A percentile compares a stretch with the other conserved stretches of the same genome.
These are phyloP conservation scores for Cottus gobio DNA, from an alignment of 2,113 vertebrate species.

Conservation along the genomic window DNA sequence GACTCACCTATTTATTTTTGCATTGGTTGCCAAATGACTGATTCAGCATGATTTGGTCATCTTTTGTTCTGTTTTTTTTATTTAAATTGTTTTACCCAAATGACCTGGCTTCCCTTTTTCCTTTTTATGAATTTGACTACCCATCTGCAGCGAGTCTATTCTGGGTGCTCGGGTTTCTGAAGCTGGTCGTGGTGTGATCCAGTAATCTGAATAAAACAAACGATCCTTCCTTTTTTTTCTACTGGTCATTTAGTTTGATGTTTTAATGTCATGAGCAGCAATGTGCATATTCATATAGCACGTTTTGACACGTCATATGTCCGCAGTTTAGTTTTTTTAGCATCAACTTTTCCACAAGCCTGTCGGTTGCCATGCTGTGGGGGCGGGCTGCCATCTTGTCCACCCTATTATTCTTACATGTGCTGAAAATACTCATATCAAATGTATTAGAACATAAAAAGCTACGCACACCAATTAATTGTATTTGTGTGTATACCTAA, in stretches of 20 bases:
- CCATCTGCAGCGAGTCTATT: slow-evolving; percentile 68
- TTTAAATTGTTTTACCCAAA: slow-evolving; percentile 15
- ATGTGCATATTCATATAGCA: background rate
- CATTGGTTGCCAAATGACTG: background rate
- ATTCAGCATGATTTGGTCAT: slow-evolving; percentile 7
- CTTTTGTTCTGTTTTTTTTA: too few relatives aligned
- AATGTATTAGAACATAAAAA: too few relatives aligned
- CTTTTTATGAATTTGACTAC: slow-evolving; percentile 61
- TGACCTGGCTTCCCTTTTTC: slow-evolving; percentile 49
- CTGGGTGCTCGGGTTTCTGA: slow-evolving; percentile 70
- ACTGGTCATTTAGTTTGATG: background rate
- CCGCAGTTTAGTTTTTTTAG: background rate
- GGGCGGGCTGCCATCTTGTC: background rate
- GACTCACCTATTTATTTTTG: background rate
- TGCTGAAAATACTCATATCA: too few relatives aligned
- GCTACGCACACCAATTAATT: too few relatives aligned
- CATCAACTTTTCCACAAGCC: too few relatives aligned
- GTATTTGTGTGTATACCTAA: background rate
- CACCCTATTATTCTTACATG: background rate
- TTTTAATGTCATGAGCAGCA: background rate
- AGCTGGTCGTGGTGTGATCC: slow-evolving; percentile 37
- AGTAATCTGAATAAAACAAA: background rate
- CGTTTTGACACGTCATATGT: background rate
- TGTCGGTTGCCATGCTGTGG: too few relatives aligned
- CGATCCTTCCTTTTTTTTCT: background rate